A percentile compares a stretch with the other conserved stretches of the same genome.
These are phyloP conservation scores for Aramus guarauna DNA, from an alignment of 2,113 vertebrate species.

Conservation along the genomic window DNA sequence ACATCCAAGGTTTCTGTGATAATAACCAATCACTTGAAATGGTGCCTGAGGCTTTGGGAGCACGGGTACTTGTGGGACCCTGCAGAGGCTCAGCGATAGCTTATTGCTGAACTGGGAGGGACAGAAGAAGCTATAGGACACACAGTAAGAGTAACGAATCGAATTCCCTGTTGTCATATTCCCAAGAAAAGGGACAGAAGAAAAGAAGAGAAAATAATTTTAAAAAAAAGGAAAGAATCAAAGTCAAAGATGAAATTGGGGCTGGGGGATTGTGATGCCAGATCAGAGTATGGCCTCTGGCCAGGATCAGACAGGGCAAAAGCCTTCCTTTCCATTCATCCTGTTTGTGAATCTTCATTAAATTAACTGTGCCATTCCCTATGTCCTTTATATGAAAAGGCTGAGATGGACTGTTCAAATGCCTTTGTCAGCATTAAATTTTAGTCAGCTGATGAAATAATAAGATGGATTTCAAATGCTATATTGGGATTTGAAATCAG, in stretches of 20 bases:
- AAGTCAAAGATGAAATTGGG: background rate
- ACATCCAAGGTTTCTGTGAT: background rate
- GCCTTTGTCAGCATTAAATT: background rate
- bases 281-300: background rate
- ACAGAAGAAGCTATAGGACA: background rate
- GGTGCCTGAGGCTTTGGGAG: background rate
- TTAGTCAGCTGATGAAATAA: background rate
- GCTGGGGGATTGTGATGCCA: background rate
- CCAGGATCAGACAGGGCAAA: background rate
- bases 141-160: background rate
- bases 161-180: background rate
- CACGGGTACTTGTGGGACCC: background rate
- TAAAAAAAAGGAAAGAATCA: background rate
- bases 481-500: background rate
- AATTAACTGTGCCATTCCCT: background rate
- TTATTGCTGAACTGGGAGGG: background rate
- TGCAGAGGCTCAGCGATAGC: background rate
- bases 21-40: background rate
- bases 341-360: background rate
- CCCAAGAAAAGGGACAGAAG: background rate
- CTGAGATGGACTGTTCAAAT: background rate
- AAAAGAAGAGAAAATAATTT: background rate
- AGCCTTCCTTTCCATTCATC: background rate
- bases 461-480: background rate
- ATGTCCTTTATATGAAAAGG: background rate